phyloP scores from a whole-genome alignment of 1,140 invertebrate species.

The Conus ventricosus region DNA sequence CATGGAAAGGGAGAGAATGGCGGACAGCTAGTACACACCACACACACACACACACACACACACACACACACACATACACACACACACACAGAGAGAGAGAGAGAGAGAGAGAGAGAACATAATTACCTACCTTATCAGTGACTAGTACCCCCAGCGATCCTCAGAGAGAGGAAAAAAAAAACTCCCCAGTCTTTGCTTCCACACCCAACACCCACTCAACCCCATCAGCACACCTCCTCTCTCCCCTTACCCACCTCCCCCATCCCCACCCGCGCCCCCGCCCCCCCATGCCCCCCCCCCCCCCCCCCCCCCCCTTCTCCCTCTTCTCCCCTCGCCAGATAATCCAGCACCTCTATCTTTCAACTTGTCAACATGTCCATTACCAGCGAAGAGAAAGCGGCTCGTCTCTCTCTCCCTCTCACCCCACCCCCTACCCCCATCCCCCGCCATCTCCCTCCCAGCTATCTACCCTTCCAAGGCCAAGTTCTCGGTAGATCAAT shows the following conservation, averaged over 20 bases:
- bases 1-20: no score
- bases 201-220: background rate
- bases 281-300: background rate
- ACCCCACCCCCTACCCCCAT: background rate
- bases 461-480: no score
- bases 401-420: background rate
- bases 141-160: background rate
- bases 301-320: background rate
- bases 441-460: background rate
- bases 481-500: background rate
- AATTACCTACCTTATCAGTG: background rate
- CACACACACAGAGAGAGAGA: background rate
- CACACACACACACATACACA: background rate
- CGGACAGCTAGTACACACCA: no score
- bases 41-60: background rate
- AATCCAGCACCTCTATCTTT: background rate
- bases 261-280: background rate
- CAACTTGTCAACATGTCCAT: slow-evolving; percentile 10
- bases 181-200: no score
- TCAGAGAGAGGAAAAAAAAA: background rate
- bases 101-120: background rate
- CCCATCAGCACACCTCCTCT: background rate
- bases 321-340: background rate
- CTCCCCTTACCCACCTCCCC: background rate
- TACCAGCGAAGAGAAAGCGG: background rate